These are phyloP conservation scores for Heterotilapia buettikoferi DNA, from an alignment of 2,113 vertebrate species.

Conservation along the genomic window DNA sequence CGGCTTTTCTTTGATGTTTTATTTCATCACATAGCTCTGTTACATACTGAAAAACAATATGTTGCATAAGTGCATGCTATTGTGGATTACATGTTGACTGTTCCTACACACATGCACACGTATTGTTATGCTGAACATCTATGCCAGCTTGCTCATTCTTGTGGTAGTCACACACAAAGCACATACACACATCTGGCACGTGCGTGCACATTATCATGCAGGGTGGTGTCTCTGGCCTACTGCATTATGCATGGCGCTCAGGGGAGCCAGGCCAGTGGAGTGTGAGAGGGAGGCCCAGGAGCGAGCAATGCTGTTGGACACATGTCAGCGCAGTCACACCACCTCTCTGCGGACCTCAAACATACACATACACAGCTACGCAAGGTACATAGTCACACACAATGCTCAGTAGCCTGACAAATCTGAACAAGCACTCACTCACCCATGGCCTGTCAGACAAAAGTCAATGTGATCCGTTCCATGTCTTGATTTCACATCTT, in stretches of 20 bases:
- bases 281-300: constrained; percentile 64
- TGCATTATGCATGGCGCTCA: constrained; percentile 71
- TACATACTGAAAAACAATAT: not conserved
- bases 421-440: constrained; percentile 60
- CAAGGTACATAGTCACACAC: constrained; percentile 21
- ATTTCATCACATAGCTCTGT: not conserved
- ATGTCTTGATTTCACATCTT: constrained; percentile 31
- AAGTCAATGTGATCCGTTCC: constrained; percentile 54
- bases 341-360: constrained; percentile 47
- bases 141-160: constrained; percentile 17
- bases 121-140: constrained; percentile 17
- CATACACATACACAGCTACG: constrained; percentile 23
- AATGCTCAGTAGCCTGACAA: constrained; percentile 58
- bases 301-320: constrained; percentile 66
- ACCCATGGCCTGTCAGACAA: constrained; percentile 52
- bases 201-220: constrained; percentile 54
- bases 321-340: constrained; percentile 65
- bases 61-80: not conserved
- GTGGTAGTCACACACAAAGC: constrained; percentile 3
- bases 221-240: constrained; percentile 62
- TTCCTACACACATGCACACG: not conserved
- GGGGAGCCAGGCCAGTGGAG: constrained; percentile 63
- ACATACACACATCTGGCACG: constrained; percentile 4
- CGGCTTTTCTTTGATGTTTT: not conserved
- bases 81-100: not conserved